Percentiles rank a stretch among this genome's conserved stretches.
These are phyloP conservation scores for Capromys pilorides DNA, from an alignment of 2,797 vertebrate genomes.

Conservation along the genomic window DNA sequence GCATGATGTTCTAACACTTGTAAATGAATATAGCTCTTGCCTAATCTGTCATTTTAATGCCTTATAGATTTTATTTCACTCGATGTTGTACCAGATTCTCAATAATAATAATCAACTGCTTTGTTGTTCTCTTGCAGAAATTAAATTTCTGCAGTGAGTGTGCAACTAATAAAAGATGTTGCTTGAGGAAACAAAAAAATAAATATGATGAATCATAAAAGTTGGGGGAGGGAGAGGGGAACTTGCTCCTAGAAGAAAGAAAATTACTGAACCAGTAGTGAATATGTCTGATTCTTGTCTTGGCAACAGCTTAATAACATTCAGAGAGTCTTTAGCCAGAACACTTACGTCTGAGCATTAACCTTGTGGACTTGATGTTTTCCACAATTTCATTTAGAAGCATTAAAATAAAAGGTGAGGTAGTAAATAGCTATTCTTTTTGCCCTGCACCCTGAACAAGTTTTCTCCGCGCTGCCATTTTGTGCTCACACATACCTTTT, in stretches of 20 bases:
- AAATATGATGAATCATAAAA: constrained; percentile 99
- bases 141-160: constrained; percentile 98
- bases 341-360: constrained; percentile 79
- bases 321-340: constrained; percentile 81
- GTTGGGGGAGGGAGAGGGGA: constrained; percentile 86
- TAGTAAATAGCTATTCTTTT: constrained; percentile 60
- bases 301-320: constrained; percentile 93
- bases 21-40: constrained; percentile 97
- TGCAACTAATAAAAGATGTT: constrained; percentile 99
- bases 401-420: constrained; percentile 61
- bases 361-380: constrained; percentile 55
- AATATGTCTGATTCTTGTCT: constrained; percentile 92
- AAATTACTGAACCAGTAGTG: constrained; percentile 95
- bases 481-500: constrained; percentile 46
- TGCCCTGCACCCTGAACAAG: constrained; percentile 59
- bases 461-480: constrained; percentile 56
- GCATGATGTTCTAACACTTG: constrained; percentile 99
- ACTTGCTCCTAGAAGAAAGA: constrained; percentile 93
- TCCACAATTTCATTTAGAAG: constrained; percentile 61
- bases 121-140: constrained; percentile 97
- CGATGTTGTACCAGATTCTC: constrained; percentile 96
- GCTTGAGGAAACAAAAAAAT: constrained; percentile 98
- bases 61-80: constrained; percentile 99
- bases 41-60: constrained; percentile 99
- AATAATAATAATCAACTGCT: constrained; percentile 99